Conservation (phyloP, 1,140 invertebrate species). For the Drosophila ercepeae region DNA sequence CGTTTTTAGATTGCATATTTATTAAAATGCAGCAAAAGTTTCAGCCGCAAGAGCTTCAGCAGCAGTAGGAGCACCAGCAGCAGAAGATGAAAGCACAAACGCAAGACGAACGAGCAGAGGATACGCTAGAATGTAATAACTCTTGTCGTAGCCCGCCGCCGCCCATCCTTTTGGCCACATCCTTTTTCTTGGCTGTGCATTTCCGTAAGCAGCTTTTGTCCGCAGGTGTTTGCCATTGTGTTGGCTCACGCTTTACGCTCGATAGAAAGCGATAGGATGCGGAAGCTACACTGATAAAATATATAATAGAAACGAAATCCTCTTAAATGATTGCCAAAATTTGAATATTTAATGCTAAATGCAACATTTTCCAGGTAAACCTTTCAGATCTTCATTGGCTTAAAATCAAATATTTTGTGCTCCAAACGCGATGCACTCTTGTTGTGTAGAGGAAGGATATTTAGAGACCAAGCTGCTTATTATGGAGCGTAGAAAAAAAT, state of each 20-base stretch:
- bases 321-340: neutral
- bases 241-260: constrained; percentile 67
- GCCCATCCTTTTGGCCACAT: neutral
- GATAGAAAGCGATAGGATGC: constrained; percentile 9
- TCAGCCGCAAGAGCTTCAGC: constrained; percentile 17
- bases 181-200: constrained; percentile 38
- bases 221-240: constrained; percentile 78
- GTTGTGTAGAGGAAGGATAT: constrained; percentile 56
- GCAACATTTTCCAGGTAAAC: neutral
- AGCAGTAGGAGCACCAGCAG: constrained; percentile 2
- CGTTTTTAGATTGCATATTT: constrained; percentile 77
- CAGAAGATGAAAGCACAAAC: constrained; percentile 38
- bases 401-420: neutral
- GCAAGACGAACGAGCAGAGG: constrained; percentile 35
- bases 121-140: constrained; percentile 78
- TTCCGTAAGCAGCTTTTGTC: constrained; percentile 78
- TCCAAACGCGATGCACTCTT: constrained; percentile 3
- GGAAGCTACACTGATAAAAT: constrained; percentile 5
- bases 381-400: neutral
- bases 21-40: constrained; percentile 71
- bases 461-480: constrained; percentile 74
- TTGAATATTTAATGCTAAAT: neutral
- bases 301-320: too few species aligned
- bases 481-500: constrained; percentile 37
- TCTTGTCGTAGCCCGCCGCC: constrained; percentile 57